Base-by-base conservation (phyloP, 1,140 invertebrate species). In the Metopolophium dirhodum region DNA sequence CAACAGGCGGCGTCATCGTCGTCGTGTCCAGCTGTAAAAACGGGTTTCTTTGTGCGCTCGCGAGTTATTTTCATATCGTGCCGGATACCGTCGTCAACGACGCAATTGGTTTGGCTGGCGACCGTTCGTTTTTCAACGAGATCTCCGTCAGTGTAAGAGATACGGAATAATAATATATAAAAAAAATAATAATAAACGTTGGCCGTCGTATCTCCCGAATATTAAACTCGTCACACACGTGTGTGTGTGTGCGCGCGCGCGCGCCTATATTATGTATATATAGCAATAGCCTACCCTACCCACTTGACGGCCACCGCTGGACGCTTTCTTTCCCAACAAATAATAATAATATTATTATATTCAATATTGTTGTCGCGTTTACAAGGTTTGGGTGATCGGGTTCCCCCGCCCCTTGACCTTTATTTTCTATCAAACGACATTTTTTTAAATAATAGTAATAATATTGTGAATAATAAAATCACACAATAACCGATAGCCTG, bases 11-110 rank as follows among this genome's bases (percentile, higher is more conserved):
- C 88, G 88, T 14, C 11, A 18, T 57, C 35, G n/a, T 41, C 49
- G 18, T 37, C 86, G 35, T 47, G 41, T 89, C 88, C 88, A 89
- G 51, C 57, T 90, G 37, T 90, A 90, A 90, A 90, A 90, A 90
- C 89, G 37, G 37, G 89, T 90, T 90, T 90, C 89, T 90, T 90
- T 90, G 89, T 90, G 54, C 45, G n/a, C n/a, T 30, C 47, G 14
- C n/a, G 20, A 90, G 89, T 90, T 90, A 90, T 90, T 90, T 90
- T 90, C 89, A 90, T 90, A 61, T 61, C 37, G 57, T 90, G 37
- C 89, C 89, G 89, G 89, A 90, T 90, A 23, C 45, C 57, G 89
- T 57, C n/a, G 54, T 54, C 51, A 54, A 54, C 51, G 22, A 90
- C 88, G 88, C 47, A 88, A 41, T 88, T 88, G 47, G 47, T 45